Percentiles rank a stretch among this genome's conserved stretches.
These are phyloP conservation scores for Trichosurus vulpecula DNA, from an alignment of 2,797 vertebrate genomes.

Conservation along the genomic window DNA sequence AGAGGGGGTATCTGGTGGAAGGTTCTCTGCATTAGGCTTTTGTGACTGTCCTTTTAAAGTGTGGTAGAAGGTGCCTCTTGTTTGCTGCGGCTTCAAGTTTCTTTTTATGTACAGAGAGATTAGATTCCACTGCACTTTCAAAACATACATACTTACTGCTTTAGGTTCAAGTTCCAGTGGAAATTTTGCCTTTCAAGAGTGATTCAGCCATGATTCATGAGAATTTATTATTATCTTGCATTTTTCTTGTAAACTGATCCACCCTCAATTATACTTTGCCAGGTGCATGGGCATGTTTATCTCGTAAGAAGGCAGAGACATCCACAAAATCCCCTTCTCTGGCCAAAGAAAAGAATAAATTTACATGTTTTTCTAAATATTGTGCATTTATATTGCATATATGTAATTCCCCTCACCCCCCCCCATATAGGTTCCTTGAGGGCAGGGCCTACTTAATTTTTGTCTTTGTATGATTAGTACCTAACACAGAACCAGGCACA, in stretches of 20 bases:
- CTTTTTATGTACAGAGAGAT: conserved; percentile 77
- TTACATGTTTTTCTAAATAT: conserved; percentile 53
- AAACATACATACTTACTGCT: conserved; percentile 73
- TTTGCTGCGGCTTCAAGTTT: conserved; percentile 79
- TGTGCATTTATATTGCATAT: neutral
- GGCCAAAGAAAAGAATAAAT: conserved; percentile 58
- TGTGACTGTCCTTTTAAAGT: conserved; percentile 71
- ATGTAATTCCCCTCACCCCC: too few relatives aligned
- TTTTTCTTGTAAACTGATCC: conserved; percentile 77
- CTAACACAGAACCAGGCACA: neutral
- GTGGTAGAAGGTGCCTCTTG: conserved; percentile 75
- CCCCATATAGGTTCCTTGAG: too few relatives aligned
- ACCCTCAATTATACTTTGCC: conserved; percentile 59
- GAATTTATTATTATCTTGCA: conserved; percentile 65
- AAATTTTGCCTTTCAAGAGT: conserved; percentile 81
- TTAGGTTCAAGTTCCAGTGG: conserved; percentile 82
- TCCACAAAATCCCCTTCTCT: conserved; percentile 50
- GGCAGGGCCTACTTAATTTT: neutral
- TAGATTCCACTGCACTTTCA: conserved; percentile 78
- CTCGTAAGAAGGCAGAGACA: conserved; percentile 70
- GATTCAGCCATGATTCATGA: conserved; percentile 76
- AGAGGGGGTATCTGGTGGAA: conserved; percentile 9
- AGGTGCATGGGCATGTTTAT: conserved; percentile 78
- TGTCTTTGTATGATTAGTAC: neutral
- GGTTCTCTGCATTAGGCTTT: conserved; percentile 68